Evolutionary conservation across 1,140 invertebrate genomes (phyloP), one percentile per base, ranked within the genome.

Genomic region (Daktulosphaira vitifoliae): DNA sequence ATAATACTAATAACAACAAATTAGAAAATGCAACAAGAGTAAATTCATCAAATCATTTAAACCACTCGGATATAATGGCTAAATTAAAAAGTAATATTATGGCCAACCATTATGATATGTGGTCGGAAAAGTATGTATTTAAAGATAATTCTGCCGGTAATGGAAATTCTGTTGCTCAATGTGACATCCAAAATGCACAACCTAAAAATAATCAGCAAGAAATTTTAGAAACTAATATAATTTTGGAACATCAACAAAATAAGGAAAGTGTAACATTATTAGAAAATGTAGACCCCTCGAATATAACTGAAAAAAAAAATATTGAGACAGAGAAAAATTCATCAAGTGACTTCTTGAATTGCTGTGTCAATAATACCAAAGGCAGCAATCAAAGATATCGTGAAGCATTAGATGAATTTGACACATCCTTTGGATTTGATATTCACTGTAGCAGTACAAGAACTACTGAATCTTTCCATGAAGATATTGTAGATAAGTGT

Each of bases 401-500:
- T 20, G 56, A 62, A 8, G 20, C 42, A 4, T 48, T 62, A 11
- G 56, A 62, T 22, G 56, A 62, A 29, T 62, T 62, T 48, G 56
- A 62, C 26, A 62, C 56, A 1, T 48, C 56, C 15, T 62, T 62
- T 48, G 56, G 42, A 2, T 62, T 62, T 22, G 56, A 62, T 15
- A 62, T 62, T 15, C 56, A 62, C 20, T 62, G 56, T 29, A n/a
- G n/a, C n/a, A 44, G 20, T 48, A 48, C 13, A 0, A 25, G 44
- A 22, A 18, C 56, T 3, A 62, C 29, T 9, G 44, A 62, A 29
- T 48, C 56, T n/a, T 48, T 62, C 29, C 25, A 62, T 13, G 56
- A 62, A 22, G 13, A 20, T 20, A 62, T 62, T 33, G 56, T 62
- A 15, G 42, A 62, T n/a, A 62, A 62, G 29, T 62, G 56, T 62